Conservation (phyloP, 2,888 invertebrate species). For the Eupithecia dodoneata region DNA sequence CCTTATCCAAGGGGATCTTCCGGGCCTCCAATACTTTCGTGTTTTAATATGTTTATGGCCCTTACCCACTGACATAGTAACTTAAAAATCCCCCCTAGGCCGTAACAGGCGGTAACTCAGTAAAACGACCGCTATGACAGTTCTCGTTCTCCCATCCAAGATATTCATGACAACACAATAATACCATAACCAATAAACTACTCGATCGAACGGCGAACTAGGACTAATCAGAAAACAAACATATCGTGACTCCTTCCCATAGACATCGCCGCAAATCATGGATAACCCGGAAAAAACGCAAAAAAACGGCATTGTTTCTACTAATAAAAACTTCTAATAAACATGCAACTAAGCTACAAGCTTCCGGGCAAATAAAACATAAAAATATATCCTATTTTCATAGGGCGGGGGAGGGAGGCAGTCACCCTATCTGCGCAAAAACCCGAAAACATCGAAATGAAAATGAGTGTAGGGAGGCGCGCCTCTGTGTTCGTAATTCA, state of each 20-base stretch:
- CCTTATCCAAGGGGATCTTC: conserved; percentile 20
- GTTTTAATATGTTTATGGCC: conserved; percentile 28
- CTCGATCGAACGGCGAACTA: conserved; percentile 45
- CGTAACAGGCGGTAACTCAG: conserved; percentile 23
- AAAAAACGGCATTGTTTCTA: conserved; percentile 76
- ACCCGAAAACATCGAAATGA: conserved; percentile 85
- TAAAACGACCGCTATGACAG: conserved; percentile 15
- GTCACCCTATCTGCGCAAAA: conserved; percentile 79
- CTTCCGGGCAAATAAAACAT: conserved; percentile 85
- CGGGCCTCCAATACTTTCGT: conserved; percentile 17
- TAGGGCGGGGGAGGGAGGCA: conserved; percentile 75
- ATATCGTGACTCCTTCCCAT: conserved; percentile 72
- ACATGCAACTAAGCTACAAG: conserved; percentile 83
- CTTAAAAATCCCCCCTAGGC: conserved; percentile 32
- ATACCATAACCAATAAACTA: conserved; percentile 47
- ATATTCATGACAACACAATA: conserved; percentile 45
- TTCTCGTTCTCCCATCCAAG: conserved; percentile 11
- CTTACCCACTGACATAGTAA: conserved; percentile 44
- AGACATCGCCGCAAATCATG: conserved; percentile 74
- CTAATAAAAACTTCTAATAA: conserved; percentile 84
- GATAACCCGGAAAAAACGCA: conserved; percentile 57
- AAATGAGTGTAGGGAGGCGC: conserved; percentile 82
- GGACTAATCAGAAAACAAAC: conserved; percentile 58
- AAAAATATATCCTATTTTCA: conserved; percentile 85
- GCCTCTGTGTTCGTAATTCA: conserved; percentile 83